Evolutionary conservation across 2,888 invertebrate species (phyloP).

Genomic region (Sycophila texana): DNA sequence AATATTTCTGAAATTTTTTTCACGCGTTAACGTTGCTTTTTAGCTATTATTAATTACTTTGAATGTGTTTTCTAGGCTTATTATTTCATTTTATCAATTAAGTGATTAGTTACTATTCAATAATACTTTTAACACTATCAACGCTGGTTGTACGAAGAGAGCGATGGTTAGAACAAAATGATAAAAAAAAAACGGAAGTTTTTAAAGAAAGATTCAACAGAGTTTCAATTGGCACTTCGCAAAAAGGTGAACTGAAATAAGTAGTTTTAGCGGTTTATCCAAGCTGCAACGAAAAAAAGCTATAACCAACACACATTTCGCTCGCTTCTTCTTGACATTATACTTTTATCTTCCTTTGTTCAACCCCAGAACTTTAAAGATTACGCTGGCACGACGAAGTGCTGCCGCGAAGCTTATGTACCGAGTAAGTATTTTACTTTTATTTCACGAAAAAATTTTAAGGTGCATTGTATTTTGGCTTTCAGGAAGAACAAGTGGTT

Average conservation of each 20-base stretch:
- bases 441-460: conserved; percentile 3
- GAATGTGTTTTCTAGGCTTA: no score
- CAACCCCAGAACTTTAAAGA: conserved; percentile 26
- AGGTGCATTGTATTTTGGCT: background rate
- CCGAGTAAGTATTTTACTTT: background rate
- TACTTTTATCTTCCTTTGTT: conserved; percentile 42
- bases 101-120: no score
- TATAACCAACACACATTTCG: conserved; percentile 17
- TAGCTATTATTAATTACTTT: no score
- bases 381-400: conserved; percentile 30
- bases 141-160: no score
- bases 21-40: no score
- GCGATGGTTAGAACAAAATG: background rate
- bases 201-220: background rate
- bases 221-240: no score
- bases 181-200: background rate
- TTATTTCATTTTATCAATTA: no score
- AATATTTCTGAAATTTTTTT: no score
- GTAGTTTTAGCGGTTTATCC: background rate
- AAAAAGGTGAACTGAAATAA: conserved; percentile 9
- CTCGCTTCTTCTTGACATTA: background rate
- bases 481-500: background rate
- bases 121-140: no score
- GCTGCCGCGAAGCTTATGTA: background rate
- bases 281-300: conserved; percentile 7